Evolutionary conservation across 2,888 invertebrate species (phyloP), one percentile per base, ranked within the genome.

Genomic region (Drosophila helvetica): DNA sequence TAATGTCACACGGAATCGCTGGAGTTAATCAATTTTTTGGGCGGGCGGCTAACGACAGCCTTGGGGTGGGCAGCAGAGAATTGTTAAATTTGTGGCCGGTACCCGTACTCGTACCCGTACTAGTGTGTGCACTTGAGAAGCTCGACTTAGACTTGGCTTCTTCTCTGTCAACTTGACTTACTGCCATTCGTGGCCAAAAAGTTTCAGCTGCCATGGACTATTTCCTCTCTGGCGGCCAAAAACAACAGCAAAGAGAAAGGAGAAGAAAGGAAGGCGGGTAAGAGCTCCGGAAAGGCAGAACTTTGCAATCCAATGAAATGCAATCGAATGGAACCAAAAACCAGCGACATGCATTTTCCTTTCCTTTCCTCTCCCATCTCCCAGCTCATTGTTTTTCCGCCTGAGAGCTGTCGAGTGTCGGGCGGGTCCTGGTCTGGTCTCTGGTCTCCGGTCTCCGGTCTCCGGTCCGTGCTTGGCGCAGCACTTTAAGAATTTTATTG

Each of bases 401-500:
- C 48, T 46, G 55, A 73, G 52, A 68, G 51, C 67, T 63, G 70
- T 66, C 68, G 56, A 69, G 63, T 50, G 69, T 53, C 59, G 30
- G 38, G 7, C 7, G 38, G n/a, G 1, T 15, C 10, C n/a, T n/a
- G n/a, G n/a, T n/a, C 22, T 8, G 8, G 27, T 27, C 27, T 3
- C 22, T 22, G 12, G 33, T 15, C 33, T 12, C 33, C 1, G 33
- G 33, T 22, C 12, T 10, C 30, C 3, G 30, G 4, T 33, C 30
- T 3, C 12, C 25, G 45, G 68, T 75, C 62, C 62, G 72, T 73
- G 76, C 80, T 80, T 70, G 69, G 74, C 74, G 73, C 80, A 80
- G 83, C 83, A 85, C 74, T 79, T 86, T 78, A 65, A 86, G 66
- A 74, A 75, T 80, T 74, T 77, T 73, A 86, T 80, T 79, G 76